Evolutionary conservation across 1,140 invertebrate species (phyloP), one percentile per base, ranked within the genome.

Genomic region (Drosophila lacteicornis): DNA sequence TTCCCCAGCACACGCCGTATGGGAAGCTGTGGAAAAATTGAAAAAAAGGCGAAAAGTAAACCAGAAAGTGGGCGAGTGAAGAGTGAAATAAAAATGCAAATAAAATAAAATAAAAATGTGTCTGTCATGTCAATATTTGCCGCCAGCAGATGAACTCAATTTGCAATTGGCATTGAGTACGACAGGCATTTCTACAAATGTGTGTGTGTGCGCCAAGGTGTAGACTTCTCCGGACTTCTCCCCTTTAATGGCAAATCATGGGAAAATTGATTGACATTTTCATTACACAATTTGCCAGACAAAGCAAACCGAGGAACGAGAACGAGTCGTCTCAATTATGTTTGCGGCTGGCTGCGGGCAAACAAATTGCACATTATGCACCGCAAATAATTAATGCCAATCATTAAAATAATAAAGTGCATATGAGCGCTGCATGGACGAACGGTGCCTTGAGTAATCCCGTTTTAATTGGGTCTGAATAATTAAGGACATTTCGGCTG

Each of bases 101-200:
- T 90, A 90, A 90, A 90, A 90, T 82, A 90, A 90, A 90, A 90
- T 90, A 84, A 90, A 88, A 90, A 90, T 90, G 85, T 90, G 85
- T 90, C 85, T 90, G 85, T 85, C 85, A 90, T 90, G 85, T 90
- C 85, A 90, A 90, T 90, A 90, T 90, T 90, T 90, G 85, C 85
- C 85, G 85, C 86, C 81, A 90, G 81, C 85, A 90, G 85, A 90
- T 90, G 85, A 90, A 90, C 85, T 90, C 85, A 90, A 90, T 90
- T 90, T 90, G 85, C 85, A 90, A 90, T 90, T 90, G 85, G 85
- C 81, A 82, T 90, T 84, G 84, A 88, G 81, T 86, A 75, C 63
- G 82, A 77, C 81, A 80, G 77, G 42, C 63, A 60, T 62, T 27
- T 56, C 53, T 56, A 40, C 53, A 22, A 55, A 7, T 30, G 62